A percentile compares a stretch with the other conserved stretches of the same genome.
Evolutionary conservation across 2,888 invertebrate genomes (phyloP).

Genomic region (Sympetrum striolatum): DNA sequence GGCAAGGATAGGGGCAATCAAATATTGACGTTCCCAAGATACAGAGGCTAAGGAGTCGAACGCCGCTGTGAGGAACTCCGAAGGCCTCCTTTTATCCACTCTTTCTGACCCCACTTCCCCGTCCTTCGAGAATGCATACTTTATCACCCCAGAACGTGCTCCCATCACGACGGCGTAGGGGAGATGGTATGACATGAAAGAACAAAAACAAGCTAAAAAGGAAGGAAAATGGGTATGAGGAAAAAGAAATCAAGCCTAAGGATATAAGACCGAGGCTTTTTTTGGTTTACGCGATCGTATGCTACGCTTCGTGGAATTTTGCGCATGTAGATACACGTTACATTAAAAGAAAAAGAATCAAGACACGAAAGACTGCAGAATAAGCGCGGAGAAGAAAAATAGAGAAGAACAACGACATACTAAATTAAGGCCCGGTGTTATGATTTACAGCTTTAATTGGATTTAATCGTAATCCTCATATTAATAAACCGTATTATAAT

Average conservation of each 20-base stretch:
- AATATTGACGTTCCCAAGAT: conserved; percentile 39
- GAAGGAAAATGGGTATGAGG: background rate
- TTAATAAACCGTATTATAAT: too few species aligned
- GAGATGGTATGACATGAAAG: background rate
- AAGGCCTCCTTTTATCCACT: background rate
- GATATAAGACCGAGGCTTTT: background rate
- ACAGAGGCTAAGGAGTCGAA: conserved; percentile 17
- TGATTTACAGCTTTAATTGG: too few species aligned
- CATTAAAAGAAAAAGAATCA: background rate
- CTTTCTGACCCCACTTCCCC: background rate
- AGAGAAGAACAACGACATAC: too few species aligned
- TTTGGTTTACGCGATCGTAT: background rate
- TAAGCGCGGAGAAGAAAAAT: too few species aligned
- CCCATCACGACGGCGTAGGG: conserved; percentile 22
- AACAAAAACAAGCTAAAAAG: background rate
- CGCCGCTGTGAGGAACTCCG: background rate
- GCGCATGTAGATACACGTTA: background rate
- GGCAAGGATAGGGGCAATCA: conserved; percentile 13
- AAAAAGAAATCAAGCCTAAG: background rate
- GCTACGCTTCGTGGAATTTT: too few species aligned
- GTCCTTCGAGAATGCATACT: conserved; percentile 15
- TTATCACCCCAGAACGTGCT: conserved; percentile 37
- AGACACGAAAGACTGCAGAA: too few species aligned
- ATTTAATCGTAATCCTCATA: too few species aligned
- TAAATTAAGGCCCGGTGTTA: too few species aligned